phyloP scores from a whole-genome alignment of 2,888 invertebrate species.

The Volucella zonaria region DNA sequence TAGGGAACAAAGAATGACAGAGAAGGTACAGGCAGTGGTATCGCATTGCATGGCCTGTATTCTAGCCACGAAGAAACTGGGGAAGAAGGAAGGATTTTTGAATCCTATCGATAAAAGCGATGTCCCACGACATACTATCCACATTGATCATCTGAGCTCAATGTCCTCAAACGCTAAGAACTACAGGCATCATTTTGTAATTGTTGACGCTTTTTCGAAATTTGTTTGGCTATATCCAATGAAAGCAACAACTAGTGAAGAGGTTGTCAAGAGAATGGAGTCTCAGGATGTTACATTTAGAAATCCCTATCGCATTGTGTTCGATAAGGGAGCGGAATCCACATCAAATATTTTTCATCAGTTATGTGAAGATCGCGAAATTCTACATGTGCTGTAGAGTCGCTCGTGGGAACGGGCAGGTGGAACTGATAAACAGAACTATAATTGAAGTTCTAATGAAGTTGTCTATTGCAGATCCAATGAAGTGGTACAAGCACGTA shows the following conservation, averaged over 20 bases:
- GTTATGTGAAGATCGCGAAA: not conserved
- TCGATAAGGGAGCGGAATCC: slow-evolving; percentile 21
- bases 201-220: slow-evolving; percentile 6
- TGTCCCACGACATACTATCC: slow-evolving; percentile 74
- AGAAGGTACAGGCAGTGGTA: slow-evolving; percentile 2
- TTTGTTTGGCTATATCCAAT: slow-evolving; percentile 7
- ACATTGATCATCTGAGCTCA: slow-evolving; percentile 75
- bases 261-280: slow-evolving; percentile 1
- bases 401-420: slow-evolving; percentile 79
- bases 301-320: slow-evolving; percentile 1
- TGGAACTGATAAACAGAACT: slow-evolving; percentile 76
- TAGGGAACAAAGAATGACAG: not conserved
- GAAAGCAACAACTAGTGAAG: slow-evolving; percentile 9
- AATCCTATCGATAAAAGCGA: slow-evolving; percentile 75
- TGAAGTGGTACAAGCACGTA: too few relatives aligned
- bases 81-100: slow-evolving; percentile 72
- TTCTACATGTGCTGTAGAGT: slow-evolving; percentile 68
- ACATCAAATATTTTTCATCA: slow-evolving; percentile 9
- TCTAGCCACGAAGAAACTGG: slow-evolving; percentile 64
- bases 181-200: not conserved
- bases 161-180: slow-evolving; percentile 67
- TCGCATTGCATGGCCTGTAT: slow-evolving; percentile 34
- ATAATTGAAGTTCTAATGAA: slow-evolving; percentile 67
- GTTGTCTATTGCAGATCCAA: too few relatives aligned
- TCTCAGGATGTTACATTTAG: not conserved